Base-by-base conservation (phyloP, 2,113 vertebrate genomes). In the Uria aalge region DNA sequence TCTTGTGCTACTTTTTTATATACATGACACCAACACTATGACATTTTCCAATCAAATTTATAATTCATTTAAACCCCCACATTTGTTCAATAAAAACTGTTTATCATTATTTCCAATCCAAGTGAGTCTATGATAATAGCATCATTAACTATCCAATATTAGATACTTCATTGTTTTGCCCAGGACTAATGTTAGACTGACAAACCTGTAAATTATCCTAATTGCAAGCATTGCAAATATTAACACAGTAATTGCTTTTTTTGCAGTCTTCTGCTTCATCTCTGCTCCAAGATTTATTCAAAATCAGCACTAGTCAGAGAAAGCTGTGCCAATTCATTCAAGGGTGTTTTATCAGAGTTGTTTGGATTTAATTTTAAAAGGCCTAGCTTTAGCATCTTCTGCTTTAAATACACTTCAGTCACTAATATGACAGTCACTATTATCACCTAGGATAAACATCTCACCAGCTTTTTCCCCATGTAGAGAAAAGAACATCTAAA, bases 171-270 rank as follows among this genome's bases (percentile, higher is more conserved):
- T 40, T 86, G 69, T 84, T 94, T 92, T 92, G 48, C 60, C 40
- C 18, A 68, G 52, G 76, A 89, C 69, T 89, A 85, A 82, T 64
- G 50, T 78, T 63, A 55, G 32, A n/a, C 62, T 94, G 71, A 85
- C 36, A 94, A 93, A 94, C 68, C 82, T 95, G 60, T 75, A 92
- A 67, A 89, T 96, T 89, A 91, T 41, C 52, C 69, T 96, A 86
- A 94, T 72, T 93, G 64, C 75, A 76, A 94, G 87, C 41, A 48
- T 16, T 71, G 55, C 74, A 77, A 92, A 92, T 91, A 89, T 93
- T 94, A 91, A 74, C 88, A 75, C 8, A 86, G 66, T 81, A 93
- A 94, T 85, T 87, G 62, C 24, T 23, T 62, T 92, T 93, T 92
- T 63, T 71, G 32, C 47, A 84, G 72, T 41, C 88, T 81, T 94